Conservation (phyloP, 2,797 vertebrate genomes). For the Lithobates pipiens region DNA sequence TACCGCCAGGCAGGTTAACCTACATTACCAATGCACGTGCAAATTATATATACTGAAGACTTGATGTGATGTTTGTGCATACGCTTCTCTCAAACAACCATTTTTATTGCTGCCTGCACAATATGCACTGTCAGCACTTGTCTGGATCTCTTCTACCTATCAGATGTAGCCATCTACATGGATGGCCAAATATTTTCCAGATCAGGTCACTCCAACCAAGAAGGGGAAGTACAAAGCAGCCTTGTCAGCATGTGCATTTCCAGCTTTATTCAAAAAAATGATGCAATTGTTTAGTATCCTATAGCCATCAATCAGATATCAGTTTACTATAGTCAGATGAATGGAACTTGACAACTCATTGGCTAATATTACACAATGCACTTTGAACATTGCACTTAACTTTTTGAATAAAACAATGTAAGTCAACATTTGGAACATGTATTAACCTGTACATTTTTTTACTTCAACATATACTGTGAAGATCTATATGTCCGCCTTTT, state of each 20-base stretch:
- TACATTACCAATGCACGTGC: no score
- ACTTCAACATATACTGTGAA: neutral
- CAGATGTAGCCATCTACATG: no score
- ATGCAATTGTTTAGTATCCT: no score
- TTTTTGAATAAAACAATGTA: no score
- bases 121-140: no score
- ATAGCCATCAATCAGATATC: no score
- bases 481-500: neutral
- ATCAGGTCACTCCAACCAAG: neutral
- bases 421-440: neutral
- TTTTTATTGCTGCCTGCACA: no score
- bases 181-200: neutral
- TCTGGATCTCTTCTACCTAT: no score
- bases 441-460: neutral
- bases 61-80: neutral
- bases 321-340: no score
- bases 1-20: no score
- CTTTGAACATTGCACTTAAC: no score
- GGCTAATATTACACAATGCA: neutral
- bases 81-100: neutral
- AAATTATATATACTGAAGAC: no score
- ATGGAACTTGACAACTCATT: neutral
- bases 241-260: neutral
- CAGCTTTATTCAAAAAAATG: neutral
- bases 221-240: neutral